These are phyloP conservation scores for Colletes collaris DNA, from an alignment of 2,888 invertebrate species.

Conservation along the genomic window DNA sequence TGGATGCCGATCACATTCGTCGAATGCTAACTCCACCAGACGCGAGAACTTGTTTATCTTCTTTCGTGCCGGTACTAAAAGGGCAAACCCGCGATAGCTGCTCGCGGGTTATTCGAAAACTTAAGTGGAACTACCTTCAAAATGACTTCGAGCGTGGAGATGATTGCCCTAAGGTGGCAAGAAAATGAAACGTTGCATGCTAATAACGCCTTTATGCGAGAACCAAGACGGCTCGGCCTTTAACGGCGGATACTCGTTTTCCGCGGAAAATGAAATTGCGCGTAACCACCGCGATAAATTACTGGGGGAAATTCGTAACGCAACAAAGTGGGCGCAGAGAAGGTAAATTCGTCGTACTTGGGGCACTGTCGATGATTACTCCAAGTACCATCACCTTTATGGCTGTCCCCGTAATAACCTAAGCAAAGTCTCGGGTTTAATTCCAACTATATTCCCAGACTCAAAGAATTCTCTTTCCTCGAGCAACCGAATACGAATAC, in stretches of 20 bases:
- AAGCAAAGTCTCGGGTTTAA: too few species aligned
- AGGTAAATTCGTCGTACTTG: too few species aligned
- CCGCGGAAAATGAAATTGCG: constrained; percentile 33
- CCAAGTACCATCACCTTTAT: too few species aligned
- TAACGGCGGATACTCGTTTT: neutral
- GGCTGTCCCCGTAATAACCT: too few species aligned
- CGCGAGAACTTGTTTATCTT: neutral
- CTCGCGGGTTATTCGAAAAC: neutral
- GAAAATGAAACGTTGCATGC: constrained; percentile 24
- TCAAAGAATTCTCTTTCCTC: too few species aligned
- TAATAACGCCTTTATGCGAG: constrained; percentile 12
- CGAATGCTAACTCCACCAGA: neutral
- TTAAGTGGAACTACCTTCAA: neutral
- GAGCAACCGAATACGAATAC: too few species aligned
- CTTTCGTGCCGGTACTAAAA: too few species aligned
- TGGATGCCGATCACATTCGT: neutral
- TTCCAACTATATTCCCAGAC: too few species aligned
- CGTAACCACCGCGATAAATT: neutral
- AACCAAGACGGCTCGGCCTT: constrained; percentile 1
- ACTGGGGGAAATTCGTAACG: neutral
- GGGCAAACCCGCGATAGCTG: too few species aligned
- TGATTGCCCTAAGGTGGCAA: neutral
- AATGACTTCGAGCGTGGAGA: neutral
- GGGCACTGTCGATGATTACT: too few species aligned
- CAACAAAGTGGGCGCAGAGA: too few species aligned